Evolutionary conservation across 1,140 invertebrate species (phyloP).

Genomic region (Leptopilina boulardi): DNA sequence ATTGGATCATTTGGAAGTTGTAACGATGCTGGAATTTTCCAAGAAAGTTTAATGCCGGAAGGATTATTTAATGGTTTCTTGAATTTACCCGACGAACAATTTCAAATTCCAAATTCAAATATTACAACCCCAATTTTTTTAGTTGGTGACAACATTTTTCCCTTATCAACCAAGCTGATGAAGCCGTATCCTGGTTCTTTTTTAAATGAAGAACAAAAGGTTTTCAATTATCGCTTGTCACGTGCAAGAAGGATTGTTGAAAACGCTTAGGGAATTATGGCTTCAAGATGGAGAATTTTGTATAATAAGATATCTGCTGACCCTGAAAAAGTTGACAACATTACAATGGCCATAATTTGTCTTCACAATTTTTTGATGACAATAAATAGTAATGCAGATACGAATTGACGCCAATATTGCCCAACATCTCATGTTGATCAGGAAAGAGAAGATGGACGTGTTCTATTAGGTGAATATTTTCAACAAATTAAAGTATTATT

Average conservation of each 20-base stretch:
- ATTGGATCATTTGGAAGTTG: constrained; percentile 64
- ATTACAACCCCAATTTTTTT: constrained; percentile 55
- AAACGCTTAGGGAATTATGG: constrained; percentile 24
- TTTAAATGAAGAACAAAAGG: constrained; percentile 5
- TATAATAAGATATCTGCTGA: not conserved
- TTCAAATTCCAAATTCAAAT: not conserved
- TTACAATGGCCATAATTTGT: too few species aligned
- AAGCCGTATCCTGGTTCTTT: constrained; percentile 65
- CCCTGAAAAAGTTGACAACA: too few species aligned
- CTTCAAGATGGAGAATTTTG: not conserved
- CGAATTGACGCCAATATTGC: too few species aligned
- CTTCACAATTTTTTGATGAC: too few species aligned
- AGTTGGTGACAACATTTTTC: constrained; percentile 73
- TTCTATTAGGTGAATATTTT: too few species aligned
- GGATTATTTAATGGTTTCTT: constrained; percentile 15
- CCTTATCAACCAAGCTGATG: constrained; percentile 67
- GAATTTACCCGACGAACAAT: not conserved
- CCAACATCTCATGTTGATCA: too few species aligned
- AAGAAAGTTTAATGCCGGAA: constrained; percentile 46
- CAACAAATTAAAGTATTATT: too few species aligned
- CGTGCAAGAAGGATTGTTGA: constrained; percentile 29
- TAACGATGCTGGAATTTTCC: constrained; percentile 53
- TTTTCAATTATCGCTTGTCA: constrained; percentile 37
- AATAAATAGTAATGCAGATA: too few species aligned
- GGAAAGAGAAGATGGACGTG: too few species aligned